Base-by-base conservation (phyloP, 2,888 invertebrate species). In the Pammene aurita region DNA sequence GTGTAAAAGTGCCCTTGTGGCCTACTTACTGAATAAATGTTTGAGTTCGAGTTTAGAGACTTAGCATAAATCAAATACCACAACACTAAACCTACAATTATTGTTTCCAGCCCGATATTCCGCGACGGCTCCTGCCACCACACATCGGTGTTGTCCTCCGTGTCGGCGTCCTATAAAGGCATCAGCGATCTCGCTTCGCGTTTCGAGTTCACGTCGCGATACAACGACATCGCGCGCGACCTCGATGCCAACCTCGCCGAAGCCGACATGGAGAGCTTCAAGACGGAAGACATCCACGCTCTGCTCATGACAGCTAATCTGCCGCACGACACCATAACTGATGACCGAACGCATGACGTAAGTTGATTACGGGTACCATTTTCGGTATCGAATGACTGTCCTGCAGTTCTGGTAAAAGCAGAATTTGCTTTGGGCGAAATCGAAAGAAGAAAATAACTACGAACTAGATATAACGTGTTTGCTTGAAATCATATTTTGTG, bases 191-290 rank as follows among this genome's bases (percentile, higher is more conserved):
- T 94, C 73, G 86, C 92, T 54, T 91, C 93, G 48, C 87, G 90
- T 67, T 91, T 92, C 81, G 92, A 92, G 76, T 92, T 90, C 82
- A 90, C 90, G 11, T 93, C 94, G 54, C 96, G 96, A 80, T 97
- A 97, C 87, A 97, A 97, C 88, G 96, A 96, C 83, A 92, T 97
- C 81, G 95, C 97, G 48, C 94, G 96, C 84, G 97, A 97, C 86
- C 94, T 98, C 89, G 98, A 98, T 90, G 97, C 97, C 72, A 98
- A 98, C 88, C 94, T 98, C 80, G 98, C 98, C 52, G 97, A 98
- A 89, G 97, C 97, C 68, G 98, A 98, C 89, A 98, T 98, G 96
- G 98, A 98, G 88, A 97, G 97, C 86, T 98, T 98, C 90, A 95
- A 96, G 76, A 96, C 97, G 26, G 96, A 97, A 89, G 98, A 98